These are phyloP conservation scores for Philereme vetulata DNA, from an alignment of 2,888 invertebrate genomes.

Conservation along the genomic window DNA sequence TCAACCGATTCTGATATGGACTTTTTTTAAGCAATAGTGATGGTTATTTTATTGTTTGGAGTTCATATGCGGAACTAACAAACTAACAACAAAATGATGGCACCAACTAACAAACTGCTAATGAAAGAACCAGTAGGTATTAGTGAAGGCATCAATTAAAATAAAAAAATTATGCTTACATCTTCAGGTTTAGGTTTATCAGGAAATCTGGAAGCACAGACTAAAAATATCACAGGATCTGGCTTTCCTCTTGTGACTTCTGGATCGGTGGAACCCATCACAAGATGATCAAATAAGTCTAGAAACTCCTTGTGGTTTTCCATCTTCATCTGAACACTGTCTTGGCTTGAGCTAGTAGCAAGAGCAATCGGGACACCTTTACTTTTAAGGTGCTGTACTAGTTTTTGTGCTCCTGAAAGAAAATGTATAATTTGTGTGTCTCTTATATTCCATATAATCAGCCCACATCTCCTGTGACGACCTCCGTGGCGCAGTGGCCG, in stretches of 20 bases:
- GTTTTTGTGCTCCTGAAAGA: constrained; percentile 87
- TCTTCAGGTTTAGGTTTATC: constrained; percentile 85
- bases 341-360: constrained; percentile 92
- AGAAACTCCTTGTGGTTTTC: constrained; percentile 86
- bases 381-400: constrained; percentile 89
- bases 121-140: no score
- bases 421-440: no score
- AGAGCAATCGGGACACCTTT: constrained; percentile 91
- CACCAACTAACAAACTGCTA: no score
- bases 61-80: no score
- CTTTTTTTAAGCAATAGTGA: no score
- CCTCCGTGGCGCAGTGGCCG: no score
- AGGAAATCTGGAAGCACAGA: constrained; percentile 89
- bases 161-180: constrained; percentile 57
- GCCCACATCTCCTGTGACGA: no score
- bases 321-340: constrained; percentile 89
- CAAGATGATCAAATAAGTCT: constrained; percentile 87
- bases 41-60: no score
- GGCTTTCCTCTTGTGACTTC: constrained; percentile 95
- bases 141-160: not conserved
- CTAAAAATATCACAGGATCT: constrained; percentile 92
- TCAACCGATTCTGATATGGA: no score
- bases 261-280: constrained; percentile 91
- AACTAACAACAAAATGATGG: no score
- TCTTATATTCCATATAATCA: no score